Evolutionary conservation across 2,888 invertebrate species (phyloP).

Genomic region (Scaptodrosophila latifasciaeformis): DNA sequence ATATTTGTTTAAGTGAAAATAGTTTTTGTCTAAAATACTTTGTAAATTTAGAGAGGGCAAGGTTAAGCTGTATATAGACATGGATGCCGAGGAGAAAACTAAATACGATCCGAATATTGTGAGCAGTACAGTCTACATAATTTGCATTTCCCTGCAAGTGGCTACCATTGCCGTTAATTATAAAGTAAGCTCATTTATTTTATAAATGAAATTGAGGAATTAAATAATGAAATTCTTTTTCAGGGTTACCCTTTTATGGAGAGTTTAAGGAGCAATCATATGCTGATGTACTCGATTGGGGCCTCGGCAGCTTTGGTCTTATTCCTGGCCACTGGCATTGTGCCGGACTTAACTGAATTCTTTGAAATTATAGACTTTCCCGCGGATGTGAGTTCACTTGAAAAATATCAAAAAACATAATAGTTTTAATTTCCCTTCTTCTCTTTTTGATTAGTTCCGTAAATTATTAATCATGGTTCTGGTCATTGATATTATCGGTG

Average conservation of each 20-base stretch:
- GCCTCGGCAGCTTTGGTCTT: slow-evolving; percentile 89
- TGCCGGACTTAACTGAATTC: slow-evolving; percentile 89
- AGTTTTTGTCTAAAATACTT: neutral
- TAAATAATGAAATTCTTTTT: slow-evolving; percentile 32
- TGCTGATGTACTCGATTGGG: slow-evolving; percentile 92
- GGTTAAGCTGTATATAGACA: slow-evolving; percentile 78
- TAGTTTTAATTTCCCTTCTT: slow-evolving; percentile 35
- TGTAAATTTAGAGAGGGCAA: slow-evolving; percentile 77
- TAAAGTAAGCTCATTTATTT: slow-evolving; percentile 81
- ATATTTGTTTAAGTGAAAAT: neutral
- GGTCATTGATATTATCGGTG: slow-evolving; percentile 88
- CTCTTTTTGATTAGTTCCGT: slow-evolving; percentile 84
- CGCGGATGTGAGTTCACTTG: slow-evolving; percentile 79
- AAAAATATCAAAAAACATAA: neutral
- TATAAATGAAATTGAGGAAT: too few species aligned
- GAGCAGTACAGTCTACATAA: slow-evolving; percentile 98
- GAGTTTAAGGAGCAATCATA: slow-evolving; percentile 92
- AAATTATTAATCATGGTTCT: slow-evolving; percentile 88
- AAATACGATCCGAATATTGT: slow-evolving; percentile 94
- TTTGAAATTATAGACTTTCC: slow-evolving; percentile 98
- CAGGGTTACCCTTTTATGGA: slow-evolving; percentile 99
- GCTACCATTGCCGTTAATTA: slow-evolving; percentile 99
- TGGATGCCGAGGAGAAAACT: slow-evolving; percentile 83
- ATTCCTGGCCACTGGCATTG: slow-evolving; percentile 86
- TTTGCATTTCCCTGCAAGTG: slow-evolving; percentile 97